Conservation (phyloP, 1,140 invertebrate genomes). For the Helicoverpa armigera region DNA sequence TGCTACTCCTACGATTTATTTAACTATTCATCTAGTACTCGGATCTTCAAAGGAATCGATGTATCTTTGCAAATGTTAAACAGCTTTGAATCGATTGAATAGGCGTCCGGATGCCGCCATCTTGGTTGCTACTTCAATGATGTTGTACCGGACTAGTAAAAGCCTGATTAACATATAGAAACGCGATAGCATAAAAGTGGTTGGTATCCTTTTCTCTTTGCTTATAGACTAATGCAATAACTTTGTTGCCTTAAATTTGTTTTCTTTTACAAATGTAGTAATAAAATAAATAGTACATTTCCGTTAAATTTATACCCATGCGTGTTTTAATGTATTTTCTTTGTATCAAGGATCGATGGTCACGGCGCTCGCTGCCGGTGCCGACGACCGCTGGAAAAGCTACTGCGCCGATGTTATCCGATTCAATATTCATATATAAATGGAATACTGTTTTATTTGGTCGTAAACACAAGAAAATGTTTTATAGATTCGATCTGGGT, state of each 20-base stretch:
- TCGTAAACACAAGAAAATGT: not conserved
- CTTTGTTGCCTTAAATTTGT: too few species aligned
- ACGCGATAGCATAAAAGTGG: not conserved
- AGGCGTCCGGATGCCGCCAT: not conserved
- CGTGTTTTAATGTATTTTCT: not conserved
- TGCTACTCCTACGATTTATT: not conserved
- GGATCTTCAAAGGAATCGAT: slow-evolving; percentile 30
- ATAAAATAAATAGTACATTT: too few species aligned
- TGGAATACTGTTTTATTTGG: slow-evolving; percentile 7
- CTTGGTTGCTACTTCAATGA: not conserved
- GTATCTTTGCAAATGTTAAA: slow-evolving; percentile 20
- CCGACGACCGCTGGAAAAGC: slow-evolving; percentile 23
- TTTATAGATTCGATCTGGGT: not conserved
- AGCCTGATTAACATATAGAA: slow-evolving; percentile 3
- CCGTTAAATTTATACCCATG: too few species aligned
- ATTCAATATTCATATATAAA: slow-evolving; percentile 5
- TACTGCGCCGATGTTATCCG: slow-evolving; percentile 20
- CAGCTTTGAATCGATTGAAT: slow-evolving; percentile 4
- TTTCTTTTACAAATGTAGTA: too few species aligned
- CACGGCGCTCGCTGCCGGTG: not conserved
- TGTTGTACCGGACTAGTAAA: not conserved
- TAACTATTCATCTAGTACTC: not conserved
- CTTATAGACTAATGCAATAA: too few species aligned
- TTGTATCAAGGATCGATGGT: not conserved
- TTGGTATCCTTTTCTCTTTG: too few species aligned